Evolutionary conservation across 1,140 invertebrate genomes (phyloP).

Genomic region (Phortica variegata): DNA sequence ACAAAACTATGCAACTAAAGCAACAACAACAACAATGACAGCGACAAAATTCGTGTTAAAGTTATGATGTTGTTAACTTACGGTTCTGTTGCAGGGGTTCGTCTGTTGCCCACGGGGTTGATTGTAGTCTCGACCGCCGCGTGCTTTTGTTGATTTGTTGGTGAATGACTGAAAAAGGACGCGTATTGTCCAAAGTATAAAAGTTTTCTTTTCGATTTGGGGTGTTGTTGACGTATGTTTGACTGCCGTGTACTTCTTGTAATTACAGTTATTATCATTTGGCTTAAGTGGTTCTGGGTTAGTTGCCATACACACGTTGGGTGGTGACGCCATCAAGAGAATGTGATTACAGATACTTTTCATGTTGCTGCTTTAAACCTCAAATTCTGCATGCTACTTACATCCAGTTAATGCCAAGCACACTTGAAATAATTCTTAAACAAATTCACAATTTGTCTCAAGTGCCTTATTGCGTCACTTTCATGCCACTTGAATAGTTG

Average conservation of each 20-base stretch:
- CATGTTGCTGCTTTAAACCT: conserved; percentile 21
- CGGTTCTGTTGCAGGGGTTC: conserved; percentile 29
- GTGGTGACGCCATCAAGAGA: too few relatives aligned
- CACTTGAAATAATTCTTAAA: conserved; percentile 38
- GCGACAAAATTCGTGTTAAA: conserved; percentile 18
- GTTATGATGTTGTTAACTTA: not conserved
- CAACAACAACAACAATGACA: conserved; percentile 5
- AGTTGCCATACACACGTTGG: conserved; percentile 14
- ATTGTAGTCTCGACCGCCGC: too few relatives aligned
- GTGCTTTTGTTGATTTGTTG: too few relatives aligned
- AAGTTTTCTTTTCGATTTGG: conserved; percentile 22
- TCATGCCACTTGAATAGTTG: conserved; percentile 25
- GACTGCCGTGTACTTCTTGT: conserved; percentile 25
- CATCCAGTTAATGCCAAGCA: conserved; percentile 37
- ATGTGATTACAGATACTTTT: conserved; percentile 4
- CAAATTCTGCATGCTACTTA: not conserved
- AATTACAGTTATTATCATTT: conserved; percentile 55
- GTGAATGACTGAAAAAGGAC: too few relatives aligned
- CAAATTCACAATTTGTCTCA: conserved; percentile 52
- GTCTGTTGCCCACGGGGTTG: conserved; percentile 19
- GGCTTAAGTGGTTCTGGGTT: conserved; percentile 39
- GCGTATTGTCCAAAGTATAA: conserved; percentile 41
- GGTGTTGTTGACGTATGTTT: not conserved
- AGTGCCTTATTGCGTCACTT: conserved; percentile 43
- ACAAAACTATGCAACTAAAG: conserved; percentile 32